Conservation (phyloP, 2,888 invertebrate species). For the Troides oblongomaculatus region DNA sequence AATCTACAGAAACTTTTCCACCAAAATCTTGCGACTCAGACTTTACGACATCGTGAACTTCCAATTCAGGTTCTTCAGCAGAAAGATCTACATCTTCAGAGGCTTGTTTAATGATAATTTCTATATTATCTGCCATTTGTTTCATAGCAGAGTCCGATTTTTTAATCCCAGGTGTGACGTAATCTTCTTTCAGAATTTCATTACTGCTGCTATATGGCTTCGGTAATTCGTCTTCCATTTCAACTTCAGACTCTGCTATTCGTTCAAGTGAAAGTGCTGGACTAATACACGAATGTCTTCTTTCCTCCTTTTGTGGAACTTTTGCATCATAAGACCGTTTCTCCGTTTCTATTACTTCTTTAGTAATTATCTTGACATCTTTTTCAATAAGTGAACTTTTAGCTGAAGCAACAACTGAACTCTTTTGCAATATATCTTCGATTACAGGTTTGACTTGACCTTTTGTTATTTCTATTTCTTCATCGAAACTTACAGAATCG, state of each 20-base stretch:
- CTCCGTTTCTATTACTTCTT: conserved; percentile 66
- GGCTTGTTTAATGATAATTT: conserved; percentile 75
- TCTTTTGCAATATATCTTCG: conserved; percentile 69
- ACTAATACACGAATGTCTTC: conserved; percentile 73
- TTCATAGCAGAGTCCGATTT: conserved; percentile 76
- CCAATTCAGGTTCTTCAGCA: conserved; percentile 58
- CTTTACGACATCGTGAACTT: conserved; percentile 43
- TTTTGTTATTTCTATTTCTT: conserved; percentile 61
- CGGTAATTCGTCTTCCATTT: conserved; percentile 64
- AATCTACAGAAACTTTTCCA: conserved; percentile 69
- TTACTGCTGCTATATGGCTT: conserved; percentile 34
- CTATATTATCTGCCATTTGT: conserved; percentile 76
- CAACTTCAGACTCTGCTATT: conserved; percentile 71
- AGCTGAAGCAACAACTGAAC: conserved; percentile 61
- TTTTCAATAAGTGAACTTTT: conserved; percentile 65
- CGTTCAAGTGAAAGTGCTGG: conserved; percentile 73
- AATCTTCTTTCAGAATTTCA: conserved; percentile 35
- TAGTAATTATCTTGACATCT: conserved; percentile 60
- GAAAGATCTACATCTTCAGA: conserved; percentile 72
- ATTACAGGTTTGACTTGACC: conserved; percentile 70
- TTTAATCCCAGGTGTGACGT: conserved; percentile 53
- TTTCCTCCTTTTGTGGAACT: conserved; percentile 69
- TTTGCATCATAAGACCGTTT: conserved; percentile 73
- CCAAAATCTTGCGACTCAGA: conserved; percentile 50
- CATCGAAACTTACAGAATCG: conserved; percentile 52